Evolutionary conservation across 2,797 vertebrate species (phyloP).

Genomic region (Myripristis jacobus): DNA sequence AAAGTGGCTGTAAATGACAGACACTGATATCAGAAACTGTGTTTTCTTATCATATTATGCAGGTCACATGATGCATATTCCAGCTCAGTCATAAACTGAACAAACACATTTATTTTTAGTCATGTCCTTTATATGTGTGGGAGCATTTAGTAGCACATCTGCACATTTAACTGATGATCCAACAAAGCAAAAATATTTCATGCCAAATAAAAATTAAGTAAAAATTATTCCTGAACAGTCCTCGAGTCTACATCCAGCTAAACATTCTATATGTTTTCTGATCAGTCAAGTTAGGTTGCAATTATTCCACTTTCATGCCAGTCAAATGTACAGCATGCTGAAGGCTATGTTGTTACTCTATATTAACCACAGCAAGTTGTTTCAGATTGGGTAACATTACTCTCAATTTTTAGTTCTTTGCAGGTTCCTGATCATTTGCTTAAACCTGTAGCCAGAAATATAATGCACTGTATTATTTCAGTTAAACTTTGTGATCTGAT

Average conservation of each 20-base stretch:
- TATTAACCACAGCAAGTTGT: not conserved
- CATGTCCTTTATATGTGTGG: not conserved
- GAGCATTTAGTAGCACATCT: too few relatives aligned
- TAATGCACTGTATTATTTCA: too few relatives aligned
- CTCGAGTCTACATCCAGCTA: not conserved
- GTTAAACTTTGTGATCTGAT: too few relatives aligned
- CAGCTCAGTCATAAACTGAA: not conserved
- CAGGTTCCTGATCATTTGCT: not conserved
- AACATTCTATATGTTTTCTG: not conserved
- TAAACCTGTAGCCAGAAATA: too few relatives aligned
- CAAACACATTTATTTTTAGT: not conserved
- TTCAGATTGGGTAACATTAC: not conserved
- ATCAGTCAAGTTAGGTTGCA: not conserved
- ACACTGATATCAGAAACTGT: slow-evolving; percentile 11
- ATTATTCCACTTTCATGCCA: too few relatives aligned
- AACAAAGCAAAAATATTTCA: too few relatives aligned
- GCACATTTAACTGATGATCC: too few relatives aligned
- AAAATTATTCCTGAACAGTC: too few relatives aligned
- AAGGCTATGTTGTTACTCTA: not conserved
- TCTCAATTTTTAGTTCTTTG: not conserved
- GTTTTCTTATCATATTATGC: slow-evolving; percentile 5
- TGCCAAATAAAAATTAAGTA: too few relatives aligned
- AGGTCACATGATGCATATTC: not conserved
- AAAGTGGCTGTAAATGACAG: not conserved
- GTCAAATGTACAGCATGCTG: not conserved